A percentile compares a stretch with the other conserved stretches of the same genome.
phyloP scores from a whole-genome alignment of 1,140 invertebrate species.

The Drosophila navojoa region DNA sequence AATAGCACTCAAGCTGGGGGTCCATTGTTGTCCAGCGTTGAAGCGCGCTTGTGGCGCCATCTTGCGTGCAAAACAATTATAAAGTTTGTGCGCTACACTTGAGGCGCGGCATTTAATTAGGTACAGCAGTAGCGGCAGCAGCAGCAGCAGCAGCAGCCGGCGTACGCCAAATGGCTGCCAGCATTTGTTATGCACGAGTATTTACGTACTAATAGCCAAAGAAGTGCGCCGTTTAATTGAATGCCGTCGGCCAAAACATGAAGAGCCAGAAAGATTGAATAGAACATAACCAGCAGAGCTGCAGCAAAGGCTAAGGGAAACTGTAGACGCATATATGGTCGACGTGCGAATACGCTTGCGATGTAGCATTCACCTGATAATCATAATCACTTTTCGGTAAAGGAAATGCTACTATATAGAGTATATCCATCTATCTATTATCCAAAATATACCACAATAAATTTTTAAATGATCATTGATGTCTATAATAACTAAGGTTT shows the following conservation, averaged over 20 bases:
- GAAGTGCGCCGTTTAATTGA: constrained; percentile 75
- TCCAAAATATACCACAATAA: too few relatives aligned
- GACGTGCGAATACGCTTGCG: too few relatives aligned
- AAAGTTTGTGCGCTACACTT: constrained; percentile 66
- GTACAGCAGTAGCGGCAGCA: constrained; percentile 28
- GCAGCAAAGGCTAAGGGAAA: neutral
- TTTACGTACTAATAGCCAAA: constrained; percentile 67
- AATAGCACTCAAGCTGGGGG: constrained; percentile 2
- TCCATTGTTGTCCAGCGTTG: constrained; percentile 36
- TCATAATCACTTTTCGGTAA: too few relatives aligned
- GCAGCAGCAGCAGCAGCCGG: constrained; percentile 17
- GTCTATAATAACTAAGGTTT: too few relatives aligned
- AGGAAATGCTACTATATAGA: too few relatives aligned
- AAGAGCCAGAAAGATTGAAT: constrained; percentile 6
- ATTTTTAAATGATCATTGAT: too few relatives aligned
- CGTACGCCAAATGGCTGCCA: constrained; percentile 41
- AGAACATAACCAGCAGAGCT: constrained; percentile 10
- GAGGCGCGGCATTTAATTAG: constrained; percentile 70
- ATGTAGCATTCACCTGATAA: too few relatives aligned
- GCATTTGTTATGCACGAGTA: constrained; percentile 57
- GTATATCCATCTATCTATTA: too few relatives aligned
- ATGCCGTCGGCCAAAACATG: constrained; percentile 53
- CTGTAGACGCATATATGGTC: too few relatives aligned
- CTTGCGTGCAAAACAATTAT: constrained; percentile 73
- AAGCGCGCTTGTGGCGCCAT: constrained; percentile 52